Conservation (phyloP, 92 coral and sea anemone genomes). For the Zoanthus sociatus region DNA sequence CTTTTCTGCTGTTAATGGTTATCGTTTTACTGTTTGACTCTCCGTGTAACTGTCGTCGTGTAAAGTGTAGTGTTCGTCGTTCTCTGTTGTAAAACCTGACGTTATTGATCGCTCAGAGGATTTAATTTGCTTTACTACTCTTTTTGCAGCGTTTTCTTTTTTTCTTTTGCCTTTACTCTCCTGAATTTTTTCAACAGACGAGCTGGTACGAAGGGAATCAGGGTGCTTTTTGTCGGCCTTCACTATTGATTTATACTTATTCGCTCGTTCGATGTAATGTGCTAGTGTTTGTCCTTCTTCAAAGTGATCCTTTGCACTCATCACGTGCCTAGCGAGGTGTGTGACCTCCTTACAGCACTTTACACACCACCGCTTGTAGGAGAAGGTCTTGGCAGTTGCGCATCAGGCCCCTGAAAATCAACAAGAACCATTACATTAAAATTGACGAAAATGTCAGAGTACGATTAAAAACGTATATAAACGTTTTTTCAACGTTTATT, state of each 20-base stretch:
- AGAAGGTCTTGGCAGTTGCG: background rate
- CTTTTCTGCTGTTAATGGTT: background rate
- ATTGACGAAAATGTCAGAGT: background rate
- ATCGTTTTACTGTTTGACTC: background rate
- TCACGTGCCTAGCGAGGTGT: background rate
- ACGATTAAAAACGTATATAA: no score
- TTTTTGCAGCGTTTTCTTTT: no score
- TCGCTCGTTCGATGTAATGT: background rate
- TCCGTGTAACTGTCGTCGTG: background rate
- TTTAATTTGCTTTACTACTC: no score
- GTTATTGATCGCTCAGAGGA: background rate
- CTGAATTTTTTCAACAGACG: no score
- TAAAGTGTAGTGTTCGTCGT: background rate
- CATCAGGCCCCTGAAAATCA: background rate
- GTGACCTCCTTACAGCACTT: background rate
- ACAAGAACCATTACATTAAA: background rate
- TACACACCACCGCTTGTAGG: background rate
- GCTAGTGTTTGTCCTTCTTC: background rate
- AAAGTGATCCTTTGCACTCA: background rate
- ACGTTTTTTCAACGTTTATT: background rate
- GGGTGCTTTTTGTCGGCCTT: background rate
- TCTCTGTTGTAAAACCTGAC: background rate
- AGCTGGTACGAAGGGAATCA: background rate
- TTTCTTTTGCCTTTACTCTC: no score
- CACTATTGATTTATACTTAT: background rate